These are phyloP conservation scores for Conchocele bisecta DNA, from an alignment of 2,888 invertebrate genomes.

Conservation along the genomic window DNA sequence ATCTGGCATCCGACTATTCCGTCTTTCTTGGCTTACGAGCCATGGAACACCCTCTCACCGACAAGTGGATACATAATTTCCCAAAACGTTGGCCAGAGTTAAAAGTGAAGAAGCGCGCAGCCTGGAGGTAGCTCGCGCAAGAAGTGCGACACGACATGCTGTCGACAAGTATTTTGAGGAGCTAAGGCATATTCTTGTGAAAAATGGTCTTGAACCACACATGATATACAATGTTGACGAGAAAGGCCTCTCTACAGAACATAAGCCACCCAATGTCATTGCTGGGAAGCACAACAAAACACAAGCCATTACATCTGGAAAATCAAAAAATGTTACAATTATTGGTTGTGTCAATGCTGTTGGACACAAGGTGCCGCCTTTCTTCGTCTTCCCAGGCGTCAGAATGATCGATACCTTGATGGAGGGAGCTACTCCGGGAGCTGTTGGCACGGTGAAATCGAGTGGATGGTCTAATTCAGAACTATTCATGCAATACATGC, in stretches of 20 bases:
- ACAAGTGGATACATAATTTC: background rate
- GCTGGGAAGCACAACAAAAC: conserved; percentile 8
- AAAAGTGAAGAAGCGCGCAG: too few relatives aligned
- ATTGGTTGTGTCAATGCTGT: conserved; percentile 25
- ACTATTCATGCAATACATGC: conserved; percentile 28
- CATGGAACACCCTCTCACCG: background rate
- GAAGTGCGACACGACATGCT: conserved; percentile 3
- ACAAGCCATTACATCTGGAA: conserved; percentile 35
- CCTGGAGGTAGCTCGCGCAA: conserved; percentile 17
- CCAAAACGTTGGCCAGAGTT: background rate
- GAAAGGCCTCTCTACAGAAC: conserved; percentile 29
- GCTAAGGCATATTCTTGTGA: conserved; percentile 16
- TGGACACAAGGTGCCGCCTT: conserved; percentile 24
- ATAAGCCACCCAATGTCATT: conserved; percentile 40
- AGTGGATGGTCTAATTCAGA: conserved; percentile 39
- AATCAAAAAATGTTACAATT: conserved; percentile 15
- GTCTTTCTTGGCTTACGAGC: background rate
- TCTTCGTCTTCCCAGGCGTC: conserved; percentile 28
- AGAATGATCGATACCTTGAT: conserved; percentile 20
- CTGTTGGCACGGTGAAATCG: conserved; percentile 9
- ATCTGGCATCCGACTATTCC: conserved; percentile 31
- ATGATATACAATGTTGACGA: conserved; percentile 43
- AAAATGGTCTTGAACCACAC: conserved; percentile 37
- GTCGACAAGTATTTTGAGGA: conserved; percentile 34
- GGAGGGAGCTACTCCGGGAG: conserved; percentile 32